A percentile compares a stretch with the other conserved stretches of the same genome.
phyloP scores from a whole-genome alignment of 2,888 invertebrate species.

The Temnothorax ravouxi region DNA sequence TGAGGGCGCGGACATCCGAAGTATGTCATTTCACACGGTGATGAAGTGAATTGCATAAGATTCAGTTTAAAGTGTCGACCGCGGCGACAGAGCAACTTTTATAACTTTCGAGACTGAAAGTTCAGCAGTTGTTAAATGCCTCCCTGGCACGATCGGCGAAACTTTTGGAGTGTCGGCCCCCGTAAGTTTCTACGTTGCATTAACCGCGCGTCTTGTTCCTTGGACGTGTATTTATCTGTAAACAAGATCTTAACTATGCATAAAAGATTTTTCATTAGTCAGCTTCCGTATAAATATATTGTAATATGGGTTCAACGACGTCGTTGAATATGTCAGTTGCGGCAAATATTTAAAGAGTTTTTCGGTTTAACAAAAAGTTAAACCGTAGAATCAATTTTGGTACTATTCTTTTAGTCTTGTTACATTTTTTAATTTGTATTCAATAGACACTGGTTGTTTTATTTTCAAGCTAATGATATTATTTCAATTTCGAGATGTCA shows the following conservation, averaged over 20 bases:
- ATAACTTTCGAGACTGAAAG: conserved; percentile 64
- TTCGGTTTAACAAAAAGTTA: background rate
- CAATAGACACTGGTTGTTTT: background rate
- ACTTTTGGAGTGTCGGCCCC: conserved; percentile 52
- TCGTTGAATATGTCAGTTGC: conserved; percentile 1
- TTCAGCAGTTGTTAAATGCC: conserved; percentile 70
- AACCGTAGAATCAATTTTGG: background rate
- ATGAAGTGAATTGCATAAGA: conserved; percentile 49
- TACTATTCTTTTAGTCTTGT: background rate
- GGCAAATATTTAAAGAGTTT: background rate
- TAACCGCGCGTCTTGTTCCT: conserved; percentile 44
- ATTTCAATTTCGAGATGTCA: background rate
- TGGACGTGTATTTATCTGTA: conserved; percentile 56
- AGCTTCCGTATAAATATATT: conserved; percentile 42
- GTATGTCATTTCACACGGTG: conserved; percentile 44
- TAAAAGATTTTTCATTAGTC: conserved; percentile 26
- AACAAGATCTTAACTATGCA: conserved; percentile 54
- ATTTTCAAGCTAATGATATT: background rate
- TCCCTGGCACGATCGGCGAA: conserved; percentile 46
- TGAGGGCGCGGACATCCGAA: conserved; percentile 42
- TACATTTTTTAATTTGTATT: background rate
- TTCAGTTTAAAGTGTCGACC: conserved; percentile 52
- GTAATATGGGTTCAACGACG: background rate
- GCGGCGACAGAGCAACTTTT: conserved; percentile 62
- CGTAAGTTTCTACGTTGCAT: conserved; percentile 59